Conservation (phyloP, 2,797 vertebrate genomes). For the Bradypodion pumilum region DNA sequence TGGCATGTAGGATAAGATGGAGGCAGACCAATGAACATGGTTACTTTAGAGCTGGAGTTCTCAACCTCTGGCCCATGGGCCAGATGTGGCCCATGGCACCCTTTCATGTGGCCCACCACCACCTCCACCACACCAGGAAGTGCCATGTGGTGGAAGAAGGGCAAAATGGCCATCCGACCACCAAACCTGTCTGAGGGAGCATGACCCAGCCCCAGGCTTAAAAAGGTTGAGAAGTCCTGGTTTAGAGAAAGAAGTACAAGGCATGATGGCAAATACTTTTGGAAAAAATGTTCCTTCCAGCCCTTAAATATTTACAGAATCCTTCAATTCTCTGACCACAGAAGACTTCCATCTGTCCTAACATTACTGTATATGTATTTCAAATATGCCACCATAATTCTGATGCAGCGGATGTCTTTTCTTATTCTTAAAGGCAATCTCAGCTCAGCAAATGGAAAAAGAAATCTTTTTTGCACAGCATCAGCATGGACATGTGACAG, state of each 20-base stretch:
- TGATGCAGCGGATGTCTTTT: too few species aligned
- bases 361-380: neutral
- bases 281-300: neutral
- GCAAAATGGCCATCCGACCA: too few species aligned
- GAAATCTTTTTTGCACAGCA: neutral
- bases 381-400: conserved; percentile 2
- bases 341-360: conserved; percentile 10
- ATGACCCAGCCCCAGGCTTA: too few species aligned
- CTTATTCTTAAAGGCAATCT: neutral
- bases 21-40: rapidly evolving
- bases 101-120: too few species aligned
- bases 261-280: neutral
- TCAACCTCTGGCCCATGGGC: too few species aligned
- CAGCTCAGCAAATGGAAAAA: neutral
- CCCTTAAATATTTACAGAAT: neutral
- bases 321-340: neutral
- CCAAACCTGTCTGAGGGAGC: too few species aligned
- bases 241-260: neutral
- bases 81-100: too few species aligned
- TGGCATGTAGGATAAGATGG: neutral
- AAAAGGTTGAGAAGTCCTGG: too few species aligned
- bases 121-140: too few species aligned
- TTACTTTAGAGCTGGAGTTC: too few species aligned
- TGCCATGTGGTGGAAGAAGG: too few species aligned
- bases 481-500: neutral